phyloP scores from a whole-genome alignment of 2,113 vertebrate species.

The Ammodytes dubius region DNA sequence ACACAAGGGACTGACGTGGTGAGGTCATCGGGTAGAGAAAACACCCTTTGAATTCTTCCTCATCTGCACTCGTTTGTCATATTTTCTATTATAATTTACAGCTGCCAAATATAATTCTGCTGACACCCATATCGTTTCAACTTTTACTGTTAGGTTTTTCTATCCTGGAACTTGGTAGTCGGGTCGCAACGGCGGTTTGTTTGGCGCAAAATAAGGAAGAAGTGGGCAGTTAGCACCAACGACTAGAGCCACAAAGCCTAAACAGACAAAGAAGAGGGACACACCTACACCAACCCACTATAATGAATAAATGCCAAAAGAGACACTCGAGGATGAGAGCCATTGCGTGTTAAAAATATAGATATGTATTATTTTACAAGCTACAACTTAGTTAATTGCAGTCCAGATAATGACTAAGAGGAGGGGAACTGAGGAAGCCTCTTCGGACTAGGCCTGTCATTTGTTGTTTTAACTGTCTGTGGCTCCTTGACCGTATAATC shows the following conservation, averaged over 20 bases:
- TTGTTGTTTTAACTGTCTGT: slow-evolving; percentile 1
- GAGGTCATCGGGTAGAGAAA: slow-evolving; percentile 53
- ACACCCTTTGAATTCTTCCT: background rate
- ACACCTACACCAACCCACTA: background rate
- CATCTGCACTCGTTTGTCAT: background rate
- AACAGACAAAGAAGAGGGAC: slow-evolving; percentile 32
- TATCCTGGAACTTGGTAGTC: background rate
- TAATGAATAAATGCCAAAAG: background rate
- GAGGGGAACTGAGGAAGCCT: background rate
- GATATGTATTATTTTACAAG: too few relatives aligned
- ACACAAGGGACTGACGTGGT: slow-evolving; percentile 5
- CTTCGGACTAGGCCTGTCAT: slow-evolving; percentile 1
- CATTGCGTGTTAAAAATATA: too few relatives aligned
- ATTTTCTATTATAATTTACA: background rate
- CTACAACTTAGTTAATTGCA: background rate
- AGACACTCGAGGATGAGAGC: background rate
- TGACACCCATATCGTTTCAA: background rate
- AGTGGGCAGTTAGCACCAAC: slow-evolving; percentile 14
- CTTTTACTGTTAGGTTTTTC: background rate
- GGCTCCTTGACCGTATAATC: slow-evolving; percentile 38
- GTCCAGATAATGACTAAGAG: background rate
- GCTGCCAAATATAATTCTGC: background rate
- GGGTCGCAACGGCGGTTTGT: background rate
- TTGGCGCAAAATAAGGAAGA: slow-evolving; percentile 17
- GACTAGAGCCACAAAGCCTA: slow-evolving; percentile 2